These are phyloP conservation scores for Zaprionus tsacasi DNA, from an alignment of 1,140 invertebrate species.

Conservation along the genomic window DNA sequence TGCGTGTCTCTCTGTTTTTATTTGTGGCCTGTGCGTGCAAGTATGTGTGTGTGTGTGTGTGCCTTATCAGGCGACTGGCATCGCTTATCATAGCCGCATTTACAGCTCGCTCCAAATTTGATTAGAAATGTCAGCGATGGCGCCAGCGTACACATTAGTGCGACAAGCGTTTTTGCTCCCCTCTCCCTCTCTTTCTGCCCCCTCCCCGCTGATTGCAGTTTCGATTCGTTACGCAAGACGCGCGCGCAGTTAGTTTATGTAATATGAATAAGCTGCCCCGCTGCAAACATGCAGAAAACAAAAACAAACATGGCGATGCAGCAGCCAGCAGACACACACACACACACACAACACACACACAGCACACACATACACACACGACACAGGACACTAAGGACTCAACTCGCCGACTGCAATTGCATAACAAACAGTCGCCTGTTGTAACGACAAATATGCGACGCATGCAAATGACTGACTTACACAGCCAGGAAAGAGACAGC, in stretches of 20 bases:
- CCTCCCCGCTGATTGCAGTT: constrained; percentile 58
- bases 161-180: constrained; percentile 27
- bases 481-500: constrained; percentile 49
- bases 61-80: constrained; percentile 9
- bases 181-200: background rate
- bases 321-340: constrained; percentile 26
- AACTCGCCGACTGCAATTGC: constrained; percentile 78
- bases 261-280: constrained; percentile 73
- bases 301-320: constrained; percentile 39
- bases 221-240: constrained; percentile 78
- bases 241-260: constrained; percentile 73
- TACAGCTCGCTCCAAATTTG: constrained; percentile 56
- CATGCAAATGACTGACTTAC: constrained; percentile 82
- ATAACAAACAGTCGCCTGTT: constrained; percentile 82
- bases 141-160: constrained; percentile 23
- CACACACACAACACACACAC: constrained; percentile 5
- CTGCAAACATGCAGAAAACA: constrained; percentile 39
- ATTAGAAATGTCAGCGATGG: constrained; percentile 72
- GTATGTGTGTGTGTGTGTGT: constrained; percentile 44
- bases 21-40: constrained; percentile 24
- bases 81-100: constrained; percentile 59
- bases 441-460: constrained; percentile 82
- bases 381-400: constrained; percentile 19
- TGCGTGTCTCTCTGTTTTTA: constrained; percentile 19
- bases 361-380: constrained; percentile 15